These are phyloP conservation scores for Biston betularia DNA, from an alignment of 2,888 invertebrate genomes.

Conservation along the genomic window DNA sequence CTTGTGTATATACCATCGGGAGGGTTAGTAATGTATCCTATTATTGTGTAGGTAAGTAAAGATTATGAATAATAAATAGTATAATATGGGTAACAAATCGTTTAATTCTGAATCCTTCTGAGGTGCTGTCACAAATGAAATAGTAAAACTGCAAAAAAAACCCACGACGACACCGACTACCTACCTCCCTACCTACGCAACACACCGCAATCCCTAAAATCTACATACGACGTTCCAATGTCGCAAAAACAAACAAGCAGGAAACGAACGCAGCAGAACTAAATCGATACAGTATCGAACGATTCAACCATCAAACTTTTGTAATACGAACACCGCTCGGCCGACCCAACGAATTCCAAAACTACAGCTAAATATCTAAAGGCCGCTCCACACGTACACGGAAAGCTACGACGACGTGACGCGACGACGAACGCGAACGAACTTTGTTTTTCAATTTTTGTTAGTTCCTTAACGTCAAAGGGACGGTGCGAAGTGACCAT, in stretches of 20 bases:
- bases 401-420: no score
- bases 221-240: constrained; percentile 77
- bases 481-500: no score
- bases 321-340: constrained; percentile 63
- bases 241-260: constrained; percentile 74
- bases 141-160: constrained; percentile 62
- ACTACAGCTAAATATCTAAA: constrained; percentile 66
- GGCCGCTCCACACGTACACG: no score
- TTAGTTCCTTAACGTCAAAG: no score
- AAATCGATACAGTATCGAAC: constrained; percentile 77
- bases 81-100: no score
- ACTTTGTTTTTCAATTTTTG: no score
- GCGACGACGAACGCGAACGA: no score
- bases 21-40: no score
- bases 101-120: no score
- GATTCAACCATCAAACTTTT: constrained; percentile 78
- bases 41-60: no score
- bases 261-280: constrained; percentile 66
- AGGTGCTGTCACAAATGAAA: constrained; percentile 63
- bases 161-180: constrained; percentile 61
- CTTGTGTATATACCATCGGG: no score
- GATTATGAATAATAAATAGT: no score
- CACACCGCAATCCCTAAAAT: constrained; percentile 82
- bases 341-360: constrained; percentile 47
- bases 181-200: constrained; percentile 67